These are phyloP conservation scores for Cotesia congregata DNA, from an alignment of 2,888 invertebrate genomes.

Conservation along the genomic window DNA sequence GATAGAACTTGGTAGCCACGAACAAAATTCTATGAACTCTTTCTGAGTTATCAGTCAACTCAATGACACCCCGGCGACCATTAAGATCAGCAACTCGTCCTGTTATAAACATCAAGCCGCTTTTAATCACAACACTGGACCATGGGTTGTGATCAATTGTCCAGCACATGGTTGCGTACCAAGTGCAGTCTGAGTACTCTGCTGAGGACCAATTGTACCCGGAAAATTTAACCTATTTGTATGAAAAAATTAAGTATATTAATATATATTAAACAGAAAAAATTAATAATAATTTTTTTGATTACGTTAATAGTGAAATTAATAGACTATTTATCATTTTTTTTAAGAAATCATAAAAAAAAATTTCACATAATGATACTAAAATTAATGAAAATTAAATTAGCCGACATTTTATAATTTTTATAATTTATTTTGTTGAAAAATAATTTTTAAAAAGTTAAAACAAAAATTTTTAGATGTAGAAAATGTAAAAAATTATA, in stretches of 20 bases:
- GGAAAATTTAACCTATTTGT: constrained; percentile 52
- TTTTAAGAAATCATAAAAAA: too few relatives aligned
- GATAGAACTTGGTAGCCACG: constrained; percentile 54
- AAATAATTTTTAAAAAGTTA: too few relatives aligned
- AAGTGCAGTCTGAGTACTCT: constrained; percentile 36
- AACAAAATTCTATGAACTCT: constrained; percentile 49
- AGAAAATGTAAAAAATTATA: too few relatives aligned
- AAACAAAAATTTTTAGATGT: too few relatives aligned
- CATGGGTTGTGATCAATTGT: constrained; percentile 28
- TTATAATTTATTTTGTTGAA: too few relatives aligned
- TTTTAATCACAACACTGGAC: constrained; percentile 31
- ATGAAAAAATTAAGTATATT: constrained; percentile 13
- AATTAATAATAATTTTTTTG: neutral
- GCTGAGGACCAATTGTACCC: constrained; percentile 41
- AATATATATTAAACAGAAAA: neutral
- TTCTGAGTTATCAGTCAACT: constrained; percentile 29
- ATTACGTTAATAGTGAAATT: neutral
- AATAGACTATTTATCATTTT: too few relatives aligned
- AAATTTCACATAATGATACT: neutral
- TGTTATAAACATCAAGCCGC: constrained; percentile 45
- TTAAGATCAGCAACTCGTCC: constrained; percentile 47
- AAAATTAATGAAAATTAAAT: neutral
- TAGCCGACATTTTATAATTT: too few relatives aligned
- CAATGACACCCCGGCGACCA: constrained; percentile 52
- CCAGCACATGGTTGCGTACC: constrained; percentile 52